Conservation (phyloP, 2,888 invertebrate genomes). For the Scaeva pyrastri region DNA sequence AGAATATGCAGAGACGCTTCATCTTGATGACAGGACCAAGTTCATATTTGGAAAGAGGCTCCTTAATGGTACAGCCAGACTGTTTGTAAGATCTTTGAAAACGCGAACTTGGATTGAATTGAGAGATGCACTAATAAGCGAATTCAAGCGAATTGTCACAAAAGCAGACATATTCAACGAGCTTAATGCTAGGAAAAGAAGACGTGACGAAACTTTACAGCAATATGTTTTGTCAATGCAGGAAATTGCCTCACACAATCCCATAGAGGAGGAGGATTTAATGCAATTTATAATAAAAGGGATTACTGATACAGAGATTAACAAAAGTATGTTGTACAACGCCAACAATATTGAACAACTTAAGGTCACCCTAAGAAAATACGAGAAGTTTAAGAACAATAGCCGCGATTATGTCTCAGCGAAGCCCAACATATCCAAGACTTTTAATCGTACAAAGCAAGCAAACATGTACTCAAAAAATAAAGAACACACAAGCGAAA, state of each 20-base stretch:
- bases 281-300: slow-evolving; percentile 52
- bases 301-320: slow-evolving; percentile 29
- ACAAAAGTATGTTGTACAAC: slow-evolving; percentile 45
- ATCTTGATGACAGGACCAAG: neutral
- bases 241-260: slow-evolving; percentile 5
- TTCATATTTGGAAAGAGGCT: too few species aligned
- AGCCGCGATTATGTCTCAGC: slow-evolving; percentile 10
- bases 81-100: slow-evolving; percentile 50
- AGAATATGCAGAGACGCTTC: neutral
- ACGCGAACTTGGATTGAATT: slow-evolving; percentile 50
- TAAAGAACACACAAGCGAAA: too few species aligned
- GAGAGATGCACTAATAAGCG: slow-evolving; percentile 46
- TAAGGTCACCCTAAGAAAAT: slow-evolving; percentile 35
- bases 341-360: slow-evolving; percentile 41
- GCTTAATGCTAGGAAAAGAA: slow-evolving; percentile 48
- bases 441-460: neutral
- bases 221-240: neutral
- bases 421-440: slow-evolving; percentile 19
- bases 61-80: slow-evolving; percentile 50
- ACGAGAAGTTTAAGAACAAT: slow-evolving; percentile 30
- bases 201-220: slow-evolving; percentile 49
- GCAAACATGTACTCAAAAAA: slow-evolving; percentile 39
- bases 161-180: slow-evolving; percentile 50
- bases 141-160: slow-evolving; percentile 40
- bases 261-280: slow-evolving; percentile 22